Conservation (phyloP, 2,113 vertebrate species). For the Cavia aperea region DNA sequence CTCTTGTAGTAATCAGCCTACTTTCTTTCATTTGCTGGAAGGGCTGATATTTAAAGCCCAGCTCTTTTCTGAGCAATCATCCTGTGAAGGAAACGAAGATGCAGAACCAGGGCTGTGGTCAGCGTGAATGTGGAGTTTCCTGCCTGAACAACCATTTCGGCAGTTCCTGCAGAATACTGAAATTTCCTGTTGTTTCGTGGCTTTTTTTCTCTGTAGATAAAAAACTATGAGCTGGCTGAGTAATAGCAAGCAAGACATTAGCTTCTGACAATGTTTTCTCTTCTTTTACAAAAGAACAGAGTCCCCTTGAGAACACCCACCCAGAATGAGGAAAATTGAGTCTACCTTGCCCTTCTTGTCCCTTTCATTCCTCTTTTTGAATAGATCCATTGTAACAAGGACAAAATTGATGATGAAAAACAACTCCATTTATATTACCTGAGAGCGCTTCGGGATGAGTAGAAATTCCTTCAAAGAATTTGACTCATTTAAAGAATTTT, state of each 20-base stretch:
- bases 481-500: not conserved
- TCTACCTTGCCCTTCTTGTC: not conserved
- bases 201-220: constrained; percentile 26
- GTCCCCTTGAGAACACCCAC: not conserved
- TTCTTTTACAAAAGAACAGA: not conserved
- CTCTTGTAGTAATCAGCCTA: not conserved
- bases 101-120: constrained; percentile 11
- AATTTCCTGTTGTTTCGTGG: constrained; percentile 57
- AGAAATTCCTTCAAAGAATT: not conserved
- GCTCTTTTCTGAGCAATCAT: constrained; percentile 3
- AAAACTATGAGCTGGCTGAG: constrained; percentile 48
- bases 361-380: not conserved
- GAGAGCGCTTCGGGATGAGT: not conserved
- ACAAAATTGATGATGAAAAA: constrained; percentile 21
- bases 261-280: constrained; percentile 22
- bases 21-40: not conserved
- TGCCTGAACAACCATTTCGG: not conserved
- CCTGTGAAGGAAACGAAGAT: constrained; percentile 38
- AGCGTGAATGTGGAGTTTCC: not conserved
- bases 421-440: not conserved
- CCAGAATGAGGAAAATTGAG: not conserved
- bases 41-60: not conserved
- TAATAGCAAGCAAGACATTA: constrained; percentile 5
- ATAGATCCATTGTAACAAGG: not conserved
- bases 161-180: constrained; percentile 50